Evolutionary conservation across 2,888 invertebrate species (phyloP).

Genomic region (Alloscopus bannaensis): DNA sequence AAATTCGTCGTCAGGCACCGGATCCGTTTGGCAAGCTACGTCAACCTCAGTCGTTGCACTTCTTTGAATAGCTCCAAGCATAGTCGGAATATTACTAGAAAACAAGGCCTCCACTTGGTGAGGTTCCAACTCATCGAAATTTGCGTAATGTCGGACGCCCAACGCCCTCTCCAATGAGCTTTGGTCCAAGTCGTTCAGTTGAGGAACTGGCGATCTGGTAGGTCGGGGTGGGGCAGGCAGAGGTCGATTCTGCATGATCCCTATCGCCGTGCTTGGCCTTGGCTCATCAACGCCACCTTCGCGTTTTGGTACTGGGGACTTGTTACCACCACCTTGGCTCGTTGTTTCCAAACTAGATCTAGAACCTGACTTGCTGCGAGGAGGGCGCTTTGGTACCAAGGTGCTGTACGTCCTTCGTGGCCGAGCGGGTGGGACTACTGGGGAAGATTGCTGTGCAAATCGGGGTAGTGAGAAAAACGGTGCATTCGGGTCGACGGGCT

Average conservation of each 20-base stretch:
- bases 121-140: slow-evolving; percentile 63
- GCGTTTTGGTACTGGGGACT: slow-evolving; percentile 21
- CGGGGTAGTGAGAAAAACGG: slow-evolving; percentile 69
- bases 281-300: slow-evolving; percentile 25
- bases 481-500: not conserved
- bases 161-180: slow-evolving; percentile 66
- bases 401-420: slow-evolving; percentile 72
- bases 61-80: not conserved
- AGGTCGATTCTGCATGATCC: slow-evolving; percentile 87
- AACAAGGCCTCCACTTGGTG: slow-evolving; percentile 49
- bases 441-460: slow-evolving; percentile 28
- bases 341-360: slow-evolving; percentile 19
- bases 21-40: slow-evolving; percentile 90
- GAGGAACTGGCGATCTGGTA: slow-evolving; percentile 61
- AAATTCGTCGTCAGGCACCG: slow-evolving; percentile 83
- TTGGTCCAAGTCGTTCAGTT: slow-evolving; percentile 69
- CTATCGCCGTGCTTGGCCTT: slow-evolving; percentile 66
- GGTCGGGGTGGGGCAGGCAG: slow-evolving; percentile 91
- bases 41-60: slow-evolving; percentile 62
- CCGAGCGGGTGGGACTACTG: slow-evolving; percentile 69
- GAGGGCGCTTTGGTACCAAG: slow-evolving; percentile 71
- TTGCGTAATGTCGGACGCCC: slow-evolving; percentile 71
- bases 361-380: slow-evolving; percentile 66
- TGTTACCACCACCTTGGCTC: slow-evolving; percentile 31
- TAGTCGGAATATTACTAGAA: slow-evolving; percentile 26